A percentile compares a stretch with the other conserved stretches of the same genome.
Conservation (phyloP, 2,113 vertebrate genomes). For the Gallinago paraguaiae region DNA sequence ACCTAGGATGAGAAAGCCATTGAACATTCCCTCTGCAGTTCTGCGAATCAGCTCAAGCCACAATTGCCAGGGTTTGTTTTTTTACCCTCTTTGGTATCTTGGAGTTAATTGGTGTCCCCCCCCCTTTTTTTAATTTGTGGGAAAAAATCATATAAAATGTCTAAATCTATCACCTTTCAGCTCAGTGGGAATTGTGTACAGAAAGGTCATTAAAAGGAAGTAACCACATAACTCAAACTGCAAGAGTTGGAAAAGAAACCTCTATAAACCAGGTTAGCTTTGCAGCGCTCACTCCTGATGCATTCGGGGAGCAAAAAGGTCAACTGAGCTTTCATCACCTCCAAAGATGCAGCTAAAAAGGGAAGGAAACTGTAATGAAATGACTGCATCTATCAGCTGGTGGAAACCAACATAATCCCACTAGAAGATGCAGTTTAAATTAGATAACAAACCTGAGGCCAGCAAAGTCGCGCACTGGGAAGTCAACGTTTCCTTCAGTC, state of each 20-base stretch:
- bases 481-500: not conserved
- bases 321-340: slow-evolving; percentile 52
- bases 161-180: slow-evolving; percentile 34
- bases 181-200: slow-evolving; percentile 34
- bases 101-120: slow-evolving; percentile 36
- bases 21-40: slow-evolving; percentile 41
- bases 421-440: slow-evolving; percentile 48
- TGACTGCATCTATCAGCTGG: slow-evolving; percentile 39
- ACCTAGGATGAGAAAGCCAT: slow-evolving; percentile 42
- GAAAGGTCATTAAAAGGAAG: slow-evolving; percentile 61
- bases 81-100: slow-evolving; percentile 24
- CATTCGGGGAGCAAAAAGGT: slow-evolving; percentile 55
- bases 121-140: slow-evolving; percentile 4
- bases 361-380: slow-evolving; percentile 55
- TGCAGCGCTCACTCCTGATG: slow-evolving; percentile 54
- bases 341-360: slow-evolving; percentile 52
- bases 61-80: slow-evolving; percentile 50
- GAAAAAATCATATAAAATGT: not conserved
- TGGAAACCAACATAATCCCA: slow-evolving; percentile 47
- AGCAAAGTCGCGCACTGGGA: not conserved
- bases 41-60: slow-evolving; percentile 33
- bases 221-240: slow-evolving; percentile 56
- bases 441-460: slow-evolving; percentile 23
- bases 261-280: slow-evolving; percentile 58
- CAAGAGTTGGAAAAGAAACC: slow-evolving; percentile 41